Evolutionary conservation across 1,140 invertebrate species (phyloP).

Genomic region (Drosophila guanche): DNA sequence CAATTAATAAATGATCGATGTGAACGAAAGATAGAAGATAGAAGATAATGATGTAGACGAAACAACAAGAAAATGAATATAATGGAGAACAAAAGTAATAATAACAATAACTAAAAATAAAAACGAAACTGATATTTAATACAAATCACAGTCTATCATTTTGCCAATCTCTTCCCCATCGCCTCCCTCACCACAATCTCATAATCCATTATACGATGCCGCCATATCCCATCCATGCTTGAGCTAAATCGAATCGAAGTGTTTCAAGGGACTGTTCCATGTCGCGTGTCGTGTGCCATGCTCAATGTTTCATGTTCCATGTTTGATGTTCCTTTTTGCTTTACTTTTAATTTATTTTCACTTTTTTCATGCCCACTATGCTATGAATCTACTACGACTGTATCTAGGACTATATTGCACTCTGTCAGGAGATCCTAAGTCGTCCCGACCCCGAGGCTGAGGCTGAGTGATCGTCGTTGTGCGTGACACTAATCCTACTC

Average conservation of each 20-base stretch:
- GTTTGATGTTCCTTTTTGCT: neutral
- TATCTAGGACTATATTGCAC: conserved; percentile 81
- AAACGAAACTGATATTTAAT: conserved; percentile 79
- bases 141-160: conserved; percentile 71
- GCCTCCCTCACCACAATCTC: no score
- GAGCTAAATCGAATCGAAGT: no score
- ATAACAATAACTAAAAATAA: conserved; percentile 70
- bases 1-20: conserved; percentile 64
- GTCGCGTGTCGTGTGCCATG: conserved; percentile 5
- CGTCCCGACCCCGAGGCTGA: conserved; percentile 81
- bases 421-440: conserved; percentile 82
- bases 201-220: no score
- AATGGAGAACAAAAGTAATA: conserved; percentile 62
- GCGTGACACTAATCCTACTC: neutral
- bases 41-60: conserved; percentile 22
- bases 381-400: conserved; percentile 21
- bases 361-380: conserved; percentile 22
- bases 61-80: conserved; percentile 41
- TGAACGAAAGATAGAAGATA: conserved; percentile 18
- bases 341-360: conserved; percentile 24
- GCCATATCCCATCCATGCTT: no score
- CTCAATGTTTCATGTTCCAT: conserved; percentile 26
- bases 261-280: neutral
- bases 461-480: conserved; percentile 48
- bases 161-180: conserved; percentile 11